phyloP scores from a whole-genome alignment of 2,113 vertebrate species.

The Trochalopteron elliotii region DNA sequence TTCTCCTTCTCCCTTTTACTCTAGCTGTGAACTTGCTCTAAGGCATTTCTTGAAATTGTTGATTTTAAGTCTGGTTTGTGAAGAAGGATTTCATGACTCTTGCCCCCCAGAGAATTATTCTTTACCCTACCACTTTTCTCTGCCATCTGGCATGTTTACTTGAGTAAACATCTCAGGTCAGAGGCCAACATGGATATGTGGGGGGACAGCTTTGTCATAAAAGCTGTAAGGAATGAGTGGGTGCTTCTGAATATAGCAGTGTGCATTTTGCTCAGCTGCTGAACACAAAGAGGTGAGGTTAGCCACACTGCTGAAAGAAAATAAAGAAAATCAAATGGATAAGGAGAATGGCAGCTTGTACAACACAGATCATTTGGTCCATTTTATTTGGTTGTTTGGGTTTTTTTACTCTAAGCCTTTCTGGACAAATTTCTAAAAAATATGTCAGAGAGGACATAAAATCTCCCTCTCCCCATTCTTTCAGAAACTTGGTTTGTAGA shows the following conservation, averaged over 20 bases:
- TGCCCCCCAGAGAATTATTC: constrained; percentile 57
- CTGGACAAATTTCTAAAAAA: constrained; percentile 38
- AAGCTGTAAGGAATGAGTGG: constrained; percentile 65
- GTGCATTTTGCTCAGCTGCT: constrained; percentile 53
- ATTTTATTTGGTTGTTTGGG: neutral
- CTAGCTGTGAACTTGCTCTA: constrained; percentile 48
- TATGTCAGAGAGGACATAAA: constrained; percentile 12
- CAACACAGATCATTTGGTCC: neutral
- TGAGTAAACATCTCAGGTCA: constrained; percentile 75
- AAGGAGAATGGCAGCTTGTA: neutral
- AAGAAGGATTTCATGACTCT: constrained; percentile 69
- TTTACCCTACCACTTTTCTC: constrained; percentile 75
- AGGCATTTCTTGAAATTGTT: constrained; percentile 67
- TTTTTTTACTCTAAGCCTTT: neutral
- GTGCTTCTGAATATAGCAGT: constrained; percentile 49
- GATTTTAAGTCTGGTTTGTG: constrained; percentile 73
- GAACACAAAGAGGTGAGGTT: constrained; percentile 44
- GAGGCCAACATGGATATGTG: constrained; percentile 77
- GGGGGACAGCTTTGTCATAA: constrained; percentile 74
- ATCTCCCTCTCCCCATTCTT: neutral
- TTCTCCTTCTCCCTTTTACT: neutral
- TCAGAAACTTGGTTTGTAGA: constrained; percentile 46
- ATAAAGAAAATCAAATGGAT: constrained; percentile 39
- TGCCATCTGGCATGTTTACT: constrained; percentile 84
- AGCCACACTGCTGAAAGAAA: constrained; percentile 50